A percentile compares a stretch with the other conserved stretches of the same genome.
Conservation (phyloP, 2,113 vertebrate species). For the Scalopus aquaticus region DNA sequence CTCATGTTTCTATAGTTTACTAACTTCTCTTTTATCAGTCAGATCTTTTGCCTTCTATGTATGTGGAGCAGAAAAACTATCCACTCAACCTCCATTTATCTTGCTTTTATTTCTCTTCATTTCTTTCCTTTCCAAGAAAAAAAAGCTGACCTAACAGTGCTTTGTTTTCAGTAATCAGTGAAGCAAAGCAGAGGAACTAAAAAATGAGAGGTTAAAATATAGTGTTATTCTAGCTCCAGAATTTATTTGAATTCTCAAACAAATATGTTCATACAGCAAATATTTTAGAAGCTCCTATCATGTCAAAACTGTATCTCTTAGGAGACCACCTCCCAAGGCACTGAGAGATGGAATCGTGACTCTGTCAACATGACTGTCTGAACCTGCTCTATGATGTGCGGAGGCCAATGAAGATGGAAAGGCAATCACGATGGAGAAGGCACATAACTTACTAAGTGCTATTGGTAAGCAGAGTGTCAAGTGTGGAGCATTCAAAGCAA, state of each 20-base stretch:
- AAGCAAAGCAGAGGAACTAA: constrained; percentile 6
- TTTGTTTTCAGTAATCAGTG: neutral
- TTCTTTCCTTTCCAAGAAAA: constrained; percentile 32
- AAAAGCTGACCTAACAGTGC: neutral
- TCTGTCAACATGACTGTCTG: neutral
- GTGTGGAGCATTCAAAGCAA: neutral
- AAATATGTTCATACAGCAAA: neutral
- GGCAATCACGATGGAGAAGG: neutral
- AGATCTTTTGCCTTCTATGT: neutral
- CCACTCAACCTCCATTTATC: neutral
- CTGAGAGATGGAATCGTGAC: neutral
- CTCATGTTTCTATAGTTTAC: constrained; percentile 32
- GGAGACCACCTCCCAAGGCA: neutral
- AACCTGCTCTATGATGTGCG: neutral
- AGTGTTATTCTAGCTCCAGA: neutral
- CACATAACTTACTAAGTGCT: neutral
- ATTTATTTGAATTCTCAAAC: constrained; percentile 18
- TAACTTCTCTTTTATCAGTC: constrained; percentile 6
- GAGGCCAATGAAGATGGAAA: neutral
- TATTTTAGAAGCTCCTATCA: neutral
- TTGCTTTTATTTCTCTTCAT: neutral
- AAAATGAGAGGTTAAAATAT: neutral
- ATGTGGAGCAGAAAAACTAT: neutral
- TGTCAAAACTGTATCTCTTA: neutral
- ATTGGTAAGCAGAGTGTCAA: neutral